Evolutionary conservation across 2,113 vertebrate genomes (phyloP).

Genomic region (Chloropsis hardwickii): DNA sequence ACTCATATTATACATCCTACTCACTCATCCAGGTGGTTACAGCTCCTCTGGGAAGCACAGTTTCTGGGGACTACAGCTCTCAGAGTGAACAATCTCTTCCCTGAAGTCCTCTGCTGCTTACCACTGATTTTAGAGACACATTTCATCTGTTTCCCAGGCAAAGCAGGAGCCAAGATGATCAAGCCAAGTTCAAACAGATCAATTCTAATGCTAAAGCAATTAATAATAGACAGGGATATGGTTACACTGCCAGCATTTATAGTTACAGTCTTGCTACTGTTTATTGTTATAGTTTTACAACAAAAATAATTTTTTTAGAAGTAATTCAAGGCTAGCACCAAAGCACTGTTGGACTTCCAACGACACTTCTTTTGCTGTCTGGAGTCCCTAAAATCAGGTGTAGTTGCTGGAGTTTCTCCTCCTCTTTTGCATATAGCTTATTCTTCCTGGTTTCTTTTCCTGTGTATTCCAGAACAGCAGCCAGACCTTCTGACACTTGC

Average conservation of each 20-base stretch:
- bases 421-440: neutral
- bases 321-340: neutral
- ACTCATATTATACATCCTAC: rapidly evolving
- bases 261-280: neutral
- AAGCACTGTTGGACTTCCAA: neutral
- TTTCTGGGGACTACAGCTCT: neutral
- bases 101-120: neutral
- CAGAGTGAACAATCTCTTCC: neutral
- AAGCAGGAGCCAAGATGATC: neutral
- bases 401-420: neutral
- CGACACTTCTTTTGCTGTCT: neutral
- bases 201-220: neutral
- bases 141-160: neutral
- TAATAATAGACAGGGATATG: neutral
- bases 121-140: neutral
- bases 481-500: neutral
- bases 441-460: neutral
- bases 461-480: neutral
- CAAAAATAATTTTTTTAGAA: neutral
- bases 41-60: neutral
- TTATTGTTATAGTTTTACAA: neutral
- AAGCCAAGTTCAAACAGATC: neutral
- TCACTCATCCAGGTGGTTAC: neutral
- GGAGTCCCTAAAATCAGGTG: neutral
- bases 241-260: neutral